Conservation (phyloP, 2,797 vertebrate species). For the Botia kubotai region DNA sequence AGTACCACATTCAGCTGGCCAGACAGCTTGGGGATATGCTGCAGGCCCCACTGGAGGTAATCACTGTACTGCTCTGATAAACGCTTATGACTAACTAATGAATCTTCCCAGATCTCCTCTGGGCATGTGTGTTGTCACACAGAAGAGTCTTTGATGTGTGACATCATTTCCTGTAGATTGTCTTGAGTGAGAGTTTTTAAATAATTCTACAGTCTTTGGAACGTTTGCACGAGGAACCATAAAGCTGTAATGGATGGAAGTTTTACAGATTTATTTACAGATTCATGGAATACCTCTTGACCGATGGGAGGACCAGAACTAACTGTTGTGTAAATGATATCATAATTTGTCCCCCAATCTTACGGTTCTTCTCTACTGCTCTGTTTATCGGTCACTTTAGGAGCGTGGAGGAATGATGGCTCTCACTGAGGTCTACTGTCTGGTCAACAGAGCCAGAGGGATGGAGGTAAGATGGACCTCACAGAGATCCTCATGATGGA, state of each 20-base stretch:
- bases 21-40: slow-evolving; percentile 93
- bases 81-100: neutral
- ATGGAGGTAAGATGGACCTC: slow-evolving; percentile 87
- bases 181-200: neutral
- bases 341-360: neutral
- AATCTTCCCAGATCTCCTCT: neutral
- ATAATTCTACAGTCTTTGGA: neutral
- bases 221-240: no score
- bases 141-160: neutral
- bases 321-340: neutral
- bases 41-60: slow-evolving; percentile 90
- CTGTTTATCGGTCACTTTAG: slow-evolving; percentile 68
- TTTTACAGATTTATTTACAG: no score
- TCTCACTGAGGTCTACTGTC: slow-evolving; percentile 95
- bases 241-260: no score
- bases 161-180: neutral
- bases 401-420: slow-evolving; percentile 98
- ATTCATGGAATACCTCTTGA: no score
- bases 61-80: neutral
- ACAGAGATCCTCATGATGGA: neutral
- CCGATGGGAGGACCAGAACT: no score
- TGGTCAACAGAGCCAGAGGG: slow-evolving; percentile 94
- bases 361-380: neutral
- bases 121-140: neutral
- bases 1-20: slow-evolving; percentile 95